A percentile compares a stretch with the other conserved stretches of the same genome.
Evolutionary conservation across 2,888 invertebrate genomes (phyloP).

Genomic region (Aphrophora alni): DNA sequence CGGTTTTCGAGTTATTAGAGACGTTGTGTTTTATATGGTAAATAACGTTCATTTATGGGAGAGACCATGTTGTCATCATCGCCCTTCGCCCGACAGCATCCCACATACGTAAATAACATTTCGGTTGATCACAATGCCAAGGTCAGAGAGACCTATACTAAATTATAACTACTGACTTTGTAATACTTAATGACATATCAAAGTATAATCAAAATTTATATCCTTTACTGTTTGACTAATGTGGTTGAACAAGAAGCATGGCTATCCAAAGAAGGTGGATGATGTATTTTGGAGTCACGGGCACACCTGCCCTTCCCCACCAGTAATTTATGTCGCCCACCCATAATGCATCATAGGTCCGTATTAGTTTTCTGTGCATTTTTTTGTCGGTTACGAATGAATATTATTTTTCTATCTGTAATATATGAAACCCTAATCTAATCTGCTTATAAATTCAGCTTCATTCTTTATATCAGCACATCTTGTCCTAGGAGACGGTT

Average conservation of each 20-base stretch:
- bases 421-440: neutral
- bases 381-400: neutral
- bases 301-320: conserved; percentile 38
- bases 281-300: conserved; percentile 35
- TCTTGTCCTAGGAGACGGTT: too few species aligned
- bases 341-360: conserved; percentile 36
- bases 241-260: conserved; percentile 35
- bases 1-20: too few species aligned
- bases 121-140: neutral
- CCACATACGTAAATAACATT: conserved; percentile 9
- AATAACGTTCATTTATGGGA: too few species aligned
- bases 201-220: conserved; percentile 40
- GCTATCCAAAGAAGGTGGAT: conserved; percentile 37
- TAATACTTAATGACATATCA: conserved; percentile 41
- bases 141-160: conserved; percentile 13
- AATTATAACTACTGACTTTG: conserved; percentile 35
- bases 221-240: conserved; percentile 40
- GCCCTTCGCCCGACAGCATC: neutral
- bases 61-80: too few species aligned
- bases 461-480: neutral
- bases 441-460: neutral
- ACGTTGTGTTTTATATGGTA: too few species aligned
- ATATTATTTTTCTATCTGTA: conserved; percentile 4
- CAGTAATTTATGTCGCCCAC: conserved; percentile 39
- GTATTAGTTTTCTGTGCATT: conserved; percentile 2